Conservation (phyloP, 1,140 invertebrate genomes). For the Reticulitermes speratus region DNA sequence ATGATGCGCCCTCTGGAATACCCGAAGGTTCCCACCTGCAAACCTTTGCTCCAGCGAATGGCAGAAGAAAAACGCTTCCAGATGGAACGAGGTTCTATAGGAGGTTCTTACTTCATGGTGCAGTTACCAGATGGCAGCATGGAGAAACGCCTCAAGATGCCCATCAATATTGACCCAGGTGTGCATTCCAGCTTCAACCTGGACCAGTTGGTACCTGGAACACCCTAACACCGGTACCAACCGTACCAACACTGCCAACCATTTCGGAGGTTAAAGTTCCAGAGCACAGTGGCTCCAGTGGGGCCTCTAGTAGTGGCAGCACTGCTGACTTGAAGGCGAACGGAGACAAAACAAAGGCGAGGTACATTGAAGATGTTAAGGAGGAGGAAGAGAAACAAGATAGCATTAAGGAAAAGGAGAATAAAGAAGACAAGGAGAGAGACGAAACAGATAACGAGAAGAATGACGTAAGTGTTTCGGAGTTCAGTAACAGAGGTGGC, state of each 20-base stretch:
- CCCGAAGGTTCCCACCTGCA: slow-evolving; percentile 61
- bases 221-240: slow-evolving; percentile 73
- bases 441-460: slow-evolving; percentile 30
- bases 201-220: slow-evolving; percentile 70
- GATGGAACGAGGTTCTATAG: slow-evolving; percentile 83
- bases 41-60: slow-evolving; percentile 81
- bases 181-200: slow-evolving; percentile 89
- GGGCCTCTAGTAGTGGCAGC: slow-evolving; percentile 52
- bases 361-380: slow-evolving; percentile 34
- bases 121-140: slow-evolving; percentile 85
- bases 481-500: slow-evolving; percentile 42
- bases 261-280: slow-evolving; percentile 77
- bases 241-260: slow-evolving; percentile 66
- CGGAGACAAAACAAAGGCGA: slow-evolving; percentile 37
- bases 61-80: slow-evolving; percentile 86
- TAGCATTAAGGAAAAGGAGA: slow-evolving; percentile 36
- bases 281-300: slow-evolving; percentile 59
- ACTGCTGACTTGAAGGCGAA: slow-evolving; percentile 37
- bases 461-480: slow-evolving; percentile 24
- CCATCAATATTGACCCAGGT: slow-evolving; percentile 84
- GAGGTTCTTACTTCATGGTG: slow-evolving; percentile 88
- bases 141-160: slow-evolving; percentile 81
- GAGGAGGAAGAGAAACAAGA: slow-evolving; percentile 37
- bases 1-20: slow-evolving; percentile 91
- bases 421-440: slow-evolving; percentile 35